Conservation (phyloP, 2,113 vertebrate genomes). For the Oreochromis spilurus region DNA sequence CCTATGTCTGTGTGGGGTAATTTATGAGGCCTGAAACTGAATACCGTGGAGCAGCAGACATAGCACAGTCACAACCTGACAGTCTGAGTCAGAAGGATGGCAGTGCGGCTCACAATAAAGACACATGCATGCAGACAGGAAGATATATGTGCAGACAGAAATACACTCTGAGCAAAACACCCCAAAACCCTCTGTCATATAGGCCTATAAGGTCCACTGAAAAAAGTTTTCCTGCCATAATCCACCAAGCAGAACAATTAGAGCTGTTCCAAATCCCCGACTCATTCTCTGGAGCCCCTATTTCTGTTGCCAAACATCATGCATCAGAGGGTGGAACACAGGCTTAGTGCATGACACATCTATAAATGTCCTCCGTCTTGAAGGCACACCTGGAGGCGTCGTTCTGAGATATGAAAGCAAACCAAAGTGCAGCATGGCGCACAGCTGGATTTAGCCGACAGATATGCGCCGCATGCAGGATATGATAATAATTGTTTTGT, state of each 20-base stretch:
- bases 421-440: background rate
- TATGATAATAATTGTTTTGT: background rate
- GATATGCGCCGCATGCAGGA: background rate
- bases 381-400: constrained; percentile 46
- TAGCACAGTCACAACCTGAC: constrained; percentile 30
- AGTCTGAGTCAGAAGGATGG: constrained; percentile 18
- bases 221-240: constrained; percentile 8
- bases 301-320: constrained; percentile 20
- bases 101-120: constrained; percentile 11
- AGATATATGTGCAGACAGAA: constrained; percentile 29
- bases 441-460: constrained; percentile 3
- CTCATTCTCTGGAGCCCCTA: constrained; percentile 7
- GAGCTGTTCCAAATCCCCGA: constrained; percentile 25
- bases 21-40: constrained; percentile 62
- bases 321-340: constrained; percentile 34
- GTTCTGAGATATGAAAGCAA: constrained; percentile 31
- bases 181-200: constrained; percentile 1
- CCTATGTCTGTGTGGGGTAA: constrained; percentile 53
- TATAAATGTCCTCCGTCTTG: constrained; percentile 43
- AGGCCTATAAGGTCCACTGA: background rate
- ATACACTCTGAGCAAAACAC: constrained; percentile 5
- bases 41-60: constrained; percentile 35
- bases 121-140: constrained; percentile 7
- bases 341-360: constrained; percentile 39
- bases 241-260: constrained; percentile 31